These are phyloP conservation scores for Orgyia antiqua DNA, from an alignment of 2,888 invertebrate species.

Conservation along the genomic window DNA sequence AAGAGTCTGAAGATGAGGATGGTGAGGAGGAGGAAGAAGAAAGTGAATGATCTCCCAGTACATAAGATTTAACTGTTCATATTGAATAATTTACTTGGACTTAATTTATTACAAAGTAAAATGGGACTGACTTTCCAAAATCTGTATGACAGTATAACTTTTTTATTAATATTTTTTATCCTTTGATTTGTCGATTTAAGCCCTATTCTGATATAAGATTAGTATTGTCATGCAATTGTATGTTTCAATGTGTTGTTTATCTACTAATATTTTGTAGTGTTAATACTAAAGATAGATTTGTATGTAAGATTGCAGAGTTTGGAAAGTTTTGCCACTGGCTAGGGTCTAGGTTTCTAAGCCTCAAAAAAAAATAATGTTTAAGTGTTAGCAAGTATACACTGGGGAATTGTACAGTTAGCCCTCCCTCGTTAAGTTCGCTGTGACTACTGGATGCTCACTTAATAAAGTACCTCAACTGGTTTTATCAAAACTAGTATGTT, in stretches of 20 bases:
- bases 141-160: constrained; percentile 48
- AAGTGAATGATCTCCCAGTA: constrained; percentile 80
- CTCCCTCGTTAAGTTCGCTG: constrained; percentile 77
- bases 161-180: constrained; percentile 29
- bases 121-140: constrained; percentile 74
- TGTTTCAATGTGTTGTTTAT: constrained; percentile 47
- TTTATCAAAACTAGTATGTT: constrained; percentile 69
- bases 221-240: constrained; percentile 52
- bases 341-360: constrained; percentile 71
- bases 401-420: constrained; percentile 78
- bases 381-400: constrained; percentile 76
- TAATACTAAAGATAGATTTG: constrained; percentile 47
- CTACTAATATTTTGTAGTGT: constrained; percentile 46
- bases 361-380: constrained; percentile 73
- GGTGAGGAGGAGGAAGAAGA: constrained; percentile 81
- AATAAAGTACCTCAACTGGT: constrained; percentile 60
- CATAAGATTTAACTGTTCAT: constrained; percentile 68
- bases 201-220: too few relatives aligned
- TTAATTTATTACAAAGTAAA: constrained; percentile 78
- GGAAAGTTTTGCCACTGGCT: constrained; percentile 73
- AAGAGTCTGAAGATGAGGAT: constrained; percentile 80
- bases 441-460: constrained; percentile 72
- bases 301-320: constrained; percentile 64
- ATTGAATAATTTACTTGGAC: constrained; percentile 77
- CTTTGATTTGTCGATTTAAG: too few relatives aligned